A percentile compares a stretch with the other conserved stretches of the same genome.
Evolutionary conservation across 2,797 vertebrate genomes (phyloP).

Genomic region (Prionace glauca): DNA sequence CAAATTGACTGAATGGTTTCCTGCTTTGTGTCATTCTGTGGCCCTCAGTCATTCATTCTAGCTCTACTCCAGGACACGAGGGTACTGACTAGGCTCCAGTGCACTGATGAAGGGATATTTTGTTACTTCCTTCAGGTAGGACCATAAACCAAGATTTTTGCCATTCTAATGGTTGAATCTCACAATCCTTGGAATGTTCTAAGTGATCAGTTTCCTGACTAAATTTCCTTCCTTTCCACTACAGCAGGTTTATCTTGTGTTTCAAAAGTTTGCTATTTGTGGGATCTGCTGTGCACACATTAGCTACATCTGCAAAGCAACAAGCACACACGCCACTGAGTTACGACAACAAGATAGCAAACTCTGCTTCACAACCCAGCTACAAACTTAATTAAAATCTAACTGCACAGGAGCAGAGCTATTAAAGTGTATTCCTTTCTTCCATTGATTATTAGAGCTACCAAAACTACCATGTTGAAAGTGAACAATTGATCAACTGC

Average conservation of each 20-base stretch:
- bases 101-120: neutral
- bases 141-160: neutral
- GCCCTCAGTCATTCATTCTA: neutral
- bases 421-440: neutral
- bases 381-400: neutral
- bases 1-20: neutral
- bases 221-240: neutral
- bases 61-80: neutral
- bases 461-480: neutral
- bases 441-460: neutral
- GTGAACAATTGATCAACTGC: neutral
- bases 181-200: no score
- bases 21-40: neutral
- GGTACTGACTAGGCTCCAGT: neutral
- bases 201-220: neutral
- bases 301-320: neutral
- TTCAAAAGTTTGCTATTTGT: neutral
- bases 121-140: neutral
- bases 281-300: neutral
- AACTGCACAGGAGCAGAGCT: neutral
- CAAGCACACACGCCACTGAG: no score
- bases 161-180: neutral
- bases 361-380: neutral
- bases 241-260: neutral
- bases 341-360: neutral